These are phyloP conservation scores for Aptenodytes patagonicus DNA, from an alignment of 2,113 vertebrate genomes.

Conservation along the genomic window DNA sequence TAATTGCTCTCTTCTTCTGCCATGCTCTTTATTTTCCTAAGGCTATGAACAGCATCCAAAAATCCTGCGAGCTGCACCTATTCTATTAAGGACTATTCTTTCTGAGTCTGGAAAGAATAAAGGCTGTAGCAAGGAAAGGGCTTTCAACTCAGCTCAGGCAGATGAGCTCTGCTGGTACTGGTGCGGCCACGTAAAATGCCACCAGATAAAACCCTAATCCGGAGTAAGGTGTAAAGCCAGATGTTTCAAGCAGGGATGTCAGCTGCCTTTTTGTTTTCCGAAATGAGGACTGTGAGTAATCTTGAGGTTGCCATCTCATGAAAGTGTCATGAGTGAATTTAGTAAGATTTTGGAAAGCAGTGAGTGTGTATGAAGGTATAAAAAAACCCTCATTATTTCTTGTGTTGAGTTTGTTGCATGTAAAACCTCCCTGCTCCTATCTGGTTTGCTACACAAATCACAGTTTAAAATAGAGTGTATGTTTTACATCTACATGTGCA, in stretches of 20 bases:
- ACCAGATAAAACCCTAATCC: background rate
- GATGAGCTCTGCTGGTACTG: background rate
- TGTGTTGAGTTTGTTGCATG: background rate
- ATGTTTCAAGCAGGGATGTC: background rate
- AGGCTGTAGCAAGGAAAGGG: background rate
- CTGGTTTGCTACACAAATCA: background rate
- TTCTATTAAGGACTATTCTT: background rate
- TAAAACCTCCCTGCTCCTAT: background rate
- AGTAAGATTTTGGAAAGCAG: background rate
- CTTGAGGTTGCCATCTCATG: background rate
- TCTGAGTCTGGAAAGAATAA: background rate
- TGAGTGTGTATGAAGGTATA: background rate
- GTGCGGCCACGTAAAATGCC: background rate
- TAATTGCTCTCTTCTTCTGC: background rate
- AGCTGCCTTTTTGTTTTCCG: background rate
- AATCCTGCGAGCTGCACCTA: background rate
- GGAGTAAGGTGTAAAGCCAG: background rate
- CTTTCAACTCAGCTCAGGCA: background rate
- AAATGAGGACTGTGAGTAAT: background rate
- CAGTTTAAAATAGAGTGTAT: background rate
- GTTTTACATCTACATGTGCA: background rate
- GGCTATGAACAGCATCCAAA: background rate
- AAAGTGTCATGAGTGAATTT: background rate
- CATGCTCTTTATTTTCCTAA: background rate
- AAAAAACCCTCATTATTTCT: background rate